Evolutionary conservation across 2,113 vertebrate species (phyloP).

Genomic region (Grallaria varia): DNA sequence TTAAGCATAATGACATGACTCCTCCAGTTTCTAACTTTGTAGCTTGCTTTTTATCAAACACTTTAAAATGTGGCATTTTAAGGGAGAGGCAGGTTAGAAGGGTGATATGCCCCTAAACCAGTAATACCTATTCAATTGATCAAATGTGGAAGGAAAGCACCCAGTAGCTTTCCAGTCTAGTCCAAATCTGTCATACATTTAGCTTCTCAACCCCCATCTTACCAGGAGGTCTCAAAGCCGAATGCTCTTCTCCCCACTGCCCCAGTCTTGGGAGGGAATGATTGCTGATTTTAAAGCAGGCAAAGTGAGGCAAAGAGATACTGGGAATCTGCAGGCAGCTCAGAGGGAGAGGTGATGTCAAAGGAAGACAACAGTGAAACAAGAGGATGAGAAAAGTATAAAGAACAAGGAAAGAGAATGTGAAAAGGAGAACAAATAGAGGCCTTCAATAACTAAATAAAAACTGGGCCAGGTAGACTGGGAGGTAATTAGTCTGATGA

Average conservation of each 20-base stretch:
- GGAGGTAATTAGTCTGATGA: background rate
- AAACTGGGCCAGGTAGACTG: background rate
- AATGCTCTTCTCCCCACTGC: background rate
- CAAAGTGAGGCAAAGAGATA: background rate
- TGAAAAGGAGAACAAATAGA: background rate
- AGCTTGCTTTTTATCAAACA: background rate
- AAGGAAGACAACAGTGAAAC: background rate
- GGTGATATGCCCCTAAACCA: background rate
- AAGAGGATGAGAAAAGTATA: background rate
- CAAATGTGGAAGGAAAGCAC: background rate
- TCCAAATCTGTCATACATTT: background rate
- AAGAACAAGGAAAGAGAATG: background rate
- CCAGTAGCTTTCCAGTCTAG: background rate
- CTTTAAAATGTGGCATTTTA: background rate
- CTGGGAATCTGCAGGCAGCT: background rate
- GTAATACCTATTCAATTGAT: accelerated
- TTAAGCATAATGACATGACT: background rate
- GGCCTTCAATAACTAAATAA: background rate
- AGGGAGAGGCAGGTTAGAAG: background rate
- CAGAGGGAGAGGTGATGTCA: background rate
- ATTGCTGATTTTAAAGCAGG: background rate
- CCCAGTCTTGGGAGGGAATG: background rate
- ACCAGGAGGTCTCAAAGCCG: background rate
- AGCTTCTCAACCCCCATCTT: background rate
- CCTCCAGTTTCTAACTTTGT: background rate